Percentiles rank a stretch among this genome's conserved stretches.
Conservation (phyloP, 64 coral and sea anemone genomes). For the Porites lutea region DNA sequence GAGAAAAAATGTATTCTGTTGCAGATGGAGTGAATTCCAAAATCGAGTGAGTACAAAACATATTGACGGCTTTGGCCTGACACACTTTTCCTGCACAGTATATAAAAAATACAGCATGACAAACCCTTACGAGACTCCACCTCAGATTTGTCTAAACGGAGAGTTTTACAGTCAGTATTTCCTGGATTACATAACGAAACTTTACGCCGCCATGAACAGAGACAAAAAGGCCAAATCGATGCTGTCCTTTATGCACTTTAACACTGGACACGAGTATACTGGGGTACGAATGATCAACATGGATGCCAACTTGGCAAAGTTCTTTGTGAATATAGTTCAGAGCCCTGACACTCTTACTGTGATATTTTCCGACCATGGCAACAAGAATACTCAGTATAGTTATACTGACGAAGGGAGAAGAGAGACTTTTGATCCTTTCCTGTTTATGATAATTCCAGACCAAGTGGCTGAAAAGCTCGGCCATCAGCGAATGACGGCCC, state of each 20-base stretch:
- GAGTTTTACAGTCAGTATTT: conserved; percentile 73
- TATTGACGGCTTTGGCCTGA: conserved; percentile 73
- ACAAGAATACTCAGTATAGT: conserved; percentile 40
- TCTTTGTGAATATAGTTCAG: conserved; percentile 23
- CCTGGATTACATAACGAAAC: conserved; percentile 53
- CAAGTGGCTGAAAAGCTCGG: conserved; percentile 45
- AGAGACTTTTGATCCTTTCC: conserved; percentile 49
- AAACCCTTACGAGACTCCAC: conserved; percentile 74
- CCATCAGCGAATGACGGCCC: conserved; percentile 12
- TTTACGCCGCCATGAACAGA: background rate
- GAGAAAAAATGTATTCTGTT: background rate
- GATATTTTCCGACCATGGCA: conserved; percentile 64
- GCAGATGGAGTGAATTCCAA: conserved; percentile 78
- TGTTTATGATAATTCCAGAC: conserved; percentile 67
- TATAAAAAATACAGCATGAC: conserved; percentile 44
- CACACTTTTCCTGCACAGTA: conserved; percentile 73
- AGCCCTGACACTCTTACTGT: conserved; percentile 44
- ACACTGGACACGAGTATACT: conserved; percentile 50
- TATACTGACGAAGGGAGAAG: conserved; percentile 35
- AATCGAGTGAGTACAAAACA: conserved; percentile 48
- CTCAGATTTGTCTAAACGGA: conserved; percentile 79
- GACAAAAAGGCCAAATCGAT: background rate
- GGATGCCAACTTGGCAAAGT: conserved; percentile 37
- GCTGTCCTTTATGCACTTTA: conserved; percentile 43
- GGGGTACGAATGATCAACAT: conserved; percentile 23